These are phyloP conservation scores for Slavum lentiscoides DNA, from an alignment of 2,888 invertebrate species.

Conservation along the genomic window DNA sequence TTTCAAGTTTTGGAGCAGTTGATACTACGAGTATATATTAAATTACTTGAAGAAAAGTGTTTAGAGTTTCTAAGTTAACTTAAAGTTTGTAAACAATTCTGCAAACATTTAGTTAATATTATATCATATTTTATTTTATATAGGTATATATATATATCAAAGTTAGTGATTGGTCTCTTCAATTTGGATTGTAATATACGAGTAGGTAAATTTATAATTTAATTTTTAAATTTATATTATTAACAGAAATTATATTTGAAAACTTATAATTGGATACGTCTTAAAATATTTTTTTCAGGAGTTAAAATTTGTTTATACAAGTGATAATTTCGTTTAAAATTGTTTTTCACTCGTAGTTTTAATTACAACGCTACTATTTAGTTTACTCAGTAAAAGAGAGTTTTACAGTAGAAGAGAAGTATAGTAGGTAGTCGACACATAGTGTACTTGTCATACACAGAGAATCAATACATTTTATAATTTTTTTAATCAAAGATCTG, in stretches of 20 bases:
- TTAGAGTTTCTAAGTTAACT: neutral
- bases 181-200: neutral
- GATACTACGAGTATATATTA: neutral
- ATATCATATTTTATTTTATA: neutral
- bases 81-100: neutral
- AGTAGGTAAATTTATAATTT: no score
- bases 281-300: neutral
- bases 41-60: conserved; percentile 18
- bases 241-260: neutral
- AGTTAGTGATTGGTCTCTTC: neutral
- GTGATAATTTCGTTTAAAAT: no score
- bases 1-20: neutral
- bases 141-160: neutral
- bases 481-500: neutral
- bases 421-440: no score
- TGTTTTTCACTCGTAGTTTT: neutral
- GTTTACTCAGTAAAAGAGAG: neutral
- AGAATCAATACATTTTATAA: neutral
- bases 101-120: neutral
- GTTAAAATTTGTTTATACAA: neutral
- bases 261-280: neutral
- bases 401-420: no score
- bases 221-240: neutral
- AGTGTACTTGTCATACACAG: neutral
- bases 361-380: neutral